Percentiles rank a stretch among this genome's conserved stretches.
Evolutionary conservation across 2,888 invertebrate genomes (phyloP).

Genomic region (Clepsis dumicolana): DNA sequence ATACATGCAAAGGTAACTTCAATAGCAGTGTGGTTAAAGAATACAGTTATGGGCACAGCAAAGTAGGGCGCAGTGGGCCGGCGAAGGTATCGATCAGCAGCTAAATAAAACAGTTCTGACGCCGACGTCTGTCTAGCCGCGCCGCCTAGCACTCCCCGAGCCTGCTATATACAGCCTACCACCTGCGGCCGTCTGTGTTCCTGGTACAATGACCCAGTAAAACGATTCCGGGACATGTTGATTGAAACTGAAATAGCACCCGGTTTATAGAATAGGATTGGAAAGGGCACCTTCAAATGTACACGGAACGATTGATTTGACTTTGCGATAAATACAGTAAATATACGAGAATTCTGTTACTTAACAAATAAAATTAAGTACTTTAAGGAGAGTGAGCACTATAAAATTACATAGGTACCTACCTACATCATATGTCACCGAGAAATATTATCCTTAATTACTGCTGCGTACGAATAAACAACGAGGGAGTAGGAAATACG

Average conservation of each 20-base stretch:
- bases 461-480: constrained; percentile 27
- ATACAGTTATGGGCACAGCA: constrained; percentile 69
- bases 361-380: constrained; percentile 18
- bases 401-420: background rate
- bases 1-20: constrained; percentile 60
- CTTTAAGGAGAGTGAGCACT: background rate
- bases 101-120: constrained; percentile 79
- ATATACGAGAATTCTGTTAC: background rate
- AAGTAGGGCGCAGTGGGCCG: constrained; percentile 78
- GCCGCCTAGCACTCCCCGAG: constrained; percentile 61
- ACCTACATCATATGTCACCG: background rate
- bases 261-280: constrained; percentile 64
- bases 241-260: constrained; percentile 68
- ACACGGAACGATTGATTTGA: constrained; percentile 14
- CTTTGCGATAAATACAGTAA: background rate
- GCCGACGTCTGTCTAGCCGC: constrained; percentile 71
- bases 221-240: constrained; percentile 68
- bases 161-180: constrained; percentile 63
- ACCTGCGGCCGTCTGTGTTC: constrained; percentile 65
- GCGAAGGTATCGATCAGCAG: constrained; percentile 77
- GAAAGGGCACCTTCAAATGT: constrained; percentile 50
- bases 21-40: constrained; percentile 64
- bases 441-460: constrained; percentile 35
- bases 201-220: constrained; percentile 78
- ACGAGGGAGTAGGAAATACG: constrained; percentile 56